These are phyloP conservation scores for Anastrepha ludens DNA, from an alignment of 1,140 invertebrate species.

Conservation along the genomic window DNA sequence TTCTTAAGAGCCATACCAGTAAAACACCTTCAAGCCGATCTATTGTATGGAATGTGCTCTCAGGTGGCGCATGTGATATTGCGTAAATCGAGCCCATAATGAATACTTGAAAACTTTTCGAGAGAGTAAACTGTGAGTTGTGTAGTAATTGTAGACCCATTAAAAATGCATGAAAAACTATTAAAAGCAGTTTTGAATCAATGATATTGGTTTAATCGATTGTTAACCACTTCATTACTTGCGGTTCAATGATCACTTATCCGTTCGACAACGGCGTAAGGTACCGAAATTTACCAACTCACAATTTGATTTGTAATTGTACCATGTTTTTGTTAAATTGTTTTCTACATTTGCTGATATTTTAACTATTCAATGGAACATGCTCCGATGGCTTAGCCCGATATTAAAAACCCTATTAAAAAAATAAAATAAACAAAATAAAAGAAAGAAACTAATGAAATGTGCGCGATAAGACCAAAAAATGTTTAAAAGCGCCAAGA, in stretches of 20 bases:
- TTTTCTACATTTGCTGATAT: background rate
- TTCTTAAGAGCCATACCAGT: no score
- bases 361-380: background rate
- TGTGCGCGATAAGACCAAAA: background rate
- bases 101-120: no score
- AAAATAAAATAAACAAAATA: background rate
- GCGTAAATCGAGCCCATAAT: no score
- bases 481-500: background rate
- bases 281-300: background rate
- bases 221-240: background rate
- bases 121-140: no score
- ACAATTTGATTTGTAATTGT: background rate
- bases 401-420: background rate
- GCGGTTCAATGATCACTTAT: background rate
- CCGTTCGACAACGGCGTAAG: background rate
- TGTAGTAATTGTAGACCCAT: no score
- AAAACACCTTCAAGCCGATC: no score
- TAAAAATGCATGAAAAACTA: no score
- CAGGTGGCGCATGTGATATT: no score
- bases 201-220: conserved; percentile 25
- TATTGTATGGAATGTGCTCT: no score
- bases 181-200: background rate
- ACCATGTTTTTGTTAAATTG: background rate
- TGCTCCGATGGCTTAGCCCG: background rate
- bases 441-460: background rate